Percentiles rank a stretch among this genome's conserved stretches.
Conservation (phyloP, 1,140 invertebrate species). For the Bombus polaris region DNA sequence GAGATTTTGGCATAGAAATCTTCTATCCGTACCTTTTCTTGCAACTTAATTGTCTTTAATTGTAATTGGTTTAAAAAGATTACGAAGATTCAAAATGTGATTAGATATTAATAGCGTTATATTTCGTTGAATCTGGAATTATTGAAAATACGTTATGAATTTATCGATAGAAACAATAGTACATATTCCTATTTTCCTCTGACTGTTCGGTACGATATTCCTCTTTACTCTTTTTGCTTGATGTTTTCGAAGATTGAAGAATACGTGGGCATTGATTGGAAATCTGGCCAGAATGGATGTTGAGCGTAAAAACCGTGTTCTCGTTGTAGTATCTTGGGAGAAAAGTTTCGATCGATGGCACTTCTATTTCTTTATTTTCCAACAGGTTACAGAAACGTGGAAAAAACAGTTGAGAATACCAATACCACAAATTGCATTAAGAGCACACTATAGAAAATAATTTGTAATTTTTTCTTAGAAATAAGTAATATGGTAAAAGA, state of each 20-base stretch:
- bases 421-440: neutral
- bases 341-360: neutral
- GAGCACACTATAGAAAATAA: too few species aligned
- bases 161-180: neutral
- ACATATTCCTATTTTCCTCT: neutral
- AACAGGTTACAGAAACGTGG: neutral
- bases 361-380: neutral
- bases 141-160: neutral
- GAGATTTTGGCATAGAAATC: neutral
- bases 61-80: neutral
- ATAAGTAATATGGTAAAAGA: neutral
- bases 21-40: neutral
- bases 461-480: too few species aligned
- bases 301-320: conserved; percentile 9
- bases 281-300: conserved; percentile 5
- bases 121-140: neutral
- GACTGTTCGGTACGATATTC: neutral
- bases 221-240: neutral
- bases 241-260: conserved; percentile 5
- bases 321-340: neutral
- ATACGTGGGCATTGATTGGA: conserved; percentile 11
- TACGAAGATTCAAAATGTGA: neutral
- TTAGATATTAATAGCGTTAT: neutral
- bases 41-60: neutral
- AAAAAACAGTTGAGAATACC: neutral